phyloP scores from a whole-genome alignment of 92 coral and sea anemone genomes.

The Metridium senile region DNA sequence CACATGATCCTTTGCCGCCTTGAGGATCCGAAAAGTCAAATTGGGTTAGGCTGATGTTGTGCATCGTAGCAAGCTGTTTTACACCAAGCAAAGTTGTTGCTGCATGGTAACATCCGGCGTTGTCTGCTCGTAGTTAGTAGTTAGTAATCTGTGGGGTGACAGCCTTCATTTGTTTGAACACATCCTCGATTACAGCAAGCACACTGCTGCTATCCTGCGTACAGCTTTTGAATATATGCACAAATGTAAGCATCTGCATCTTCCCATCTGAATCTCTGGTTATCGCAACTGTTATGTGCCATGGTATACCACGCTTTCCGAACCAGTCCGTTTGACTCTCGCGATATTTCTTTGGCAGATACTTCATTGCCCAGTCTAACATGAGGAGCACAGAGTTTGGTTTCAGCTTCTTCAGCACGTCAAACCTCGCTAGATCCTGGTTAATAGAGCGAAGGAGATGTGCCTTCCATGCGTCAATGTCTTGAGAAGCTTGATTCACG shows the following conservation, averaged over 20 bases:
- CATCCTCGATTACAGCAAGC: conserved; percentile 46
- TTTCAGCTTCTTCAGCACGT: background rate
- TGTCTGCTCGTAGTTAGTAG: conserved; percentile 22
- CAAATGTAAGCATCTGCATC: conserved; percentile 56
- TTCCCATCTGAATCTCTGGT: conserved; percentile 29
- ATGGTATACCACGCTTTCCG: background rate
- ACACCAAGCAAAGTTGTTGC: conserved; percentile 29
- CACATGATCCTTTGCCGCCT: conserved; percentile 26
- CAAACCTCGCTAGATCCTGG: background rate
- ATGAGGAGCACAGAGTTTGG: background rate
- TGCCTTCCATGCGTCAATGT: no score
- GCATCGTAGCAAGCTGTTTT: conserved; percentile 29
- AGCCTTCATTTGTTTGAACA: conserved; percentile 31
- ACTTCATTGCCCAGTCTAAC: background rate
- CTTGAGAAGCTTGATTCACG: no score
- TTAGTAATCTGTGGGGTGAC: conserved; percentile 11
- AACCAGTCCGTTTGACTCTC: background rate
- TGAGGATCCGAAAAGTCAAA: conserved; percentile 22
- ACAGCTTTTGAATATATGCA: conserved; percentile 35
- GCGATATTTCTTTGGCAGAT: background rate
- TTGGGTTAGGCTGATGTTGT: conserved; percentile 17
- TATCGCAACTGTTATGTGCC: conserved; percentile 39
- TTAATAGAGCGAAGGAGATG: background rate
- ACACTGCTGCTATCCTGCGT: conserved; percentile 48
- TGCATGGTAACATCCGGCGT: conserved; percentile 42